A percentile compares a stretch with the other conserved stretches of the same genome.
These are phyloP conservation scores for Cichlasoma orientale DNA, from an alignment of 2,797 vertebrate species.

Conservation along the genomic window DNA sequence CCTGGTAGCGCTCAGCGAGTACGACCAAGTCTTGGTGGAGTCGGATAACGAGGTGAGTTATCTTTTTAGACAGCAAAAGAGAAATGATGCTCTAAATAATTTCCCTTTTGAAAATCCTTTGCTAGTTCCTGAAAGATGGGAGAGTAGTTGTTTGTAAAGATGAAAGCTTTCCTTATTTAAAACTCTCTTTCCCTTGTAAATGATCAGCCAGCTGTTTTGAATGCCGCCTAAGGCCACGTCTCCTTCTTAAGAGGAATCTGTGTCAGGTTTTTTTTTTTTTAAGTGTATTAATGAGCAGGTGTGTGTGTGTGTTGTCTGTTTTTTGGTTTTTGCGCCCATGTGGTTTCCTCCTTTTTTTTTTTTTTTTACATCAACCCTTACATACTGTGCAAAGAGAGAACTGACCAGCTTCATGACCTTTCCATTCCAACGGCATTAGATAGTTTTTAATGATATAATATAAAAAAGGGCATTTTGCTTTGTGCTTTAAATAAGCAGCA, in stretches of 20 bases:
- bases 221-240: conserved; percentile 29
- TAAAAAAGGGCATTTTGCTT: neutral
- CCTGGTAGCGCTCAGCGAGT: conserved; percentile 96
- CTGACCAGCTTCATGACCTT: conserved; percentile 24
- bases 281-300: conserved; percentile 50
- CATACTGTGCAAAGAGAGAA: neutral
- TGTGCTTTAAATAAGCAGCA: neutral
- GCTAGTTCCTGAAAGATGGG: neutral
- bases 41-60: conserved; percentile 92
- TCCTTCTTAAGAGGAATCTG: conserved; percentile 30
- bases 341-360: conserved; percentile 6
- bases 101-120: neutral
- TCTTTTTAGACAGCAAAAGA: neutral
- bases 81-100: neutral
- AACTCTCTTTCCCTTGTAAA: conserved; percentile 73
- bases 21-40: conserved; percentile 95
- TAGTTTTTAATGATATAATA: neutral
- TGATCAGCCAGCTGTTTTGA: conserved; percentile 72
- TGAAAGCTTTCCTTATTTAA: conserved; percentile 44
- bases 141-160: neutral
- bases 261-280: conserved; percentile 8
- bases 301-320: conserved; percentile 25
- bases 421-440: neutral
- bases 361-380: neutral
- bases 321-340: neutral